Evolutionary conservation across 2,888 invertebrate genomes (phyloP).

Genomic region (Proisotoma minuta): DNA sequence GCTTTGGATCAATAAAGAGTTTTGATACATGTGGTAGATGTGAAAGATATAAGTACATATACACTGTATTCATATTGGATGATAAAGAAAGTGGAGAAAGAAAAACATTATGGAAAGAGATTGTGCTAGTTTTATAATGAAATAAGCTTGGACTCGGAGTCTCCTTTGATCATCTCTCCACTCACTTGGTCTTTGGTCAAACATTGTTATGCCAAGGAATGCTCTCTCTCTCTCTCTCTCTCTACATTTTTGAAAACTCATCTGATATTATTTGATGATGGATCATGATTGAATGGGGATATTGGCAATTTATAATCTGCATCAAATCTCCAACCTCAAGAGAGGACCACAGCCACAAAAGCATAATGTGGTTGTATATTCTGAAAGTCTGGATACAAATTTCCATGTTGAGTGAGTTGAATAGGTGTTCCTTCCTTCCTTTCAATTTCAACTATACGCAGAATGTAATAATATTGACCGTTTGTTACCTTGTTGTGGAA

Average conservation of each 20-base stretch:
- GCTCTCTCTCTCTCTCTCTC: neutral
- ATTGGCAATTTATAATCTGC: slow-evolving; percentile 46
- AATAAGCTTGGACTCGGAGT: too few species aligned
- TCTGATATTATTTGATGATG: slow-evolving; percentile 35
- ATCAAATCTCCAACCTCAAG: slow-evolving; percentile 10
- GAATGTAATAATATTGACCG: too few species aligned
- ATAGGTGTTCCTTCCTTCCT: too few species aligned
- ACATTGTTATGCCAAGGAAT: neutral
- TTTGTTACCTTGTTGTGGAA: neutral
- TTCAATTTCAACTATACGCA: too few species aligned
- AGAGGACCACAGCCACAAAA: neutral
- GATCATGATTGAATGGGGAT: slow-evolving; percentile 46
- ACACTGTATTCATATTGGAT: neutral
- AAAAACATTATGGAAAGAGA: too few species aligned
- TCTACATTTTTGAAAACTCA: neutral
- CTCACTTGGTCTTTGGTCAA: neutral
- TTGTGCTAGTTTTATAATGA: too few species aligned
- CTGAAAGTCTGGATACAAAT: neutral
- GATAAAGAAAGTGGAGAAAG: neutral
- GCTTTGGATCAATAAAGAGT: slow-evolving; percentile 34
- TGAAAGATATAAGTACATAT: neutral
- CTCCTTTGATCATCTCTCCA: neutral
- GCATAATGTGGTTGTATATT: neutral
- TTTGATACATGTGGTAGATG: neutral
- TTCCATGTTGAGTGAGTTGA: too few species aligned